Percentiles rank a stretch among this genome's conserved stretches.
phyloP scores from a whole-genome alignment of 2,113 vertebrate genomes.

The Xiphophorus couchianus region DNA sequence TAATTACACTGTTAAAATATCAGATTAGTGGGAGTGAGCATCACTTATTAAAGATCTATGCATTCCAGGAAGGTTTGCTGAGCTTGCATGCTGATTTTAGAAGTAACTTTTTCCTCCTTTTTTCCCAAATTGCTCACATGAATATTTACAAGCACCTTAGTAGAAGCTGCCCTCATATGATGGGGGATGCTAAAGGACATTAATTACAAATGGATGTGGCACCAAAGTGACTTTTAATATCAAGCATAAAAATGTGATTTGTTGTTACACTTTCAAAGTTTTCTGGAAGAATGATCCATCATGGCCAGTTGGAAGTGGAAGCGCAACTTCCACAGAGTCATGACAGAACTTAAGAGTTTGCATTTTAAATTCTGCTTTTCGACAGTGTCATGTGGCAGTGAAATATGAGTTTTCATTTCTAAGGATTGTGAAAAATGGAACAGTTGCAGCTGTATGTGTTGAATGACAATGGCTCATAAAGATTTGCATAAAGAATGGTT shows the following conservation, averaged over 20 bases:
- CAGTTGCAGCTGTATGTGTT: no score
- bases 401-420: no score
- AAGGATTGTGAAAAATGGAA: no score
- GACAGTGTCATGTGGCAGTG: no score
- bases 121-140: constrained; percentile 9
- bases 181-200: not conserved
- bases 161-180: not conserved
- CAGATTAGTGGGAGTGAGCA: constrained; percentile 13
- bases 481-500: no score
- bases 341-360: no score
- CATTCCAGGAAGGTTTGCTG: constrained; percentile 32
- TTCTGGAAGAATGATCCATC: no score
- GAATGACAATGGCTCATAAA: no score
- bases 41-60: constrained; percentile 40
- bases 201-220: not conserved
- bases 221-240: not conserved
- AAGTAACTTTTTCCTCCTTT: constrained; percentile 8
- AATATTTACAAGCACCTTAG: constrained; percentile 7
- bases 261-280: no score
- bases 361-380: no score
- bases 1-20: constrained; percentile 42
- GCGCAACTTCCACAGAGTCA: no score
- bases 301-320: no score
- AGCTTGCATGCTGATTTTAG: constrained; percentile 35
- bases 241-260: not conserved